Conservation (phyloP, 2,888 invertebrate genomes). For the Volucella inflata region DNA sequence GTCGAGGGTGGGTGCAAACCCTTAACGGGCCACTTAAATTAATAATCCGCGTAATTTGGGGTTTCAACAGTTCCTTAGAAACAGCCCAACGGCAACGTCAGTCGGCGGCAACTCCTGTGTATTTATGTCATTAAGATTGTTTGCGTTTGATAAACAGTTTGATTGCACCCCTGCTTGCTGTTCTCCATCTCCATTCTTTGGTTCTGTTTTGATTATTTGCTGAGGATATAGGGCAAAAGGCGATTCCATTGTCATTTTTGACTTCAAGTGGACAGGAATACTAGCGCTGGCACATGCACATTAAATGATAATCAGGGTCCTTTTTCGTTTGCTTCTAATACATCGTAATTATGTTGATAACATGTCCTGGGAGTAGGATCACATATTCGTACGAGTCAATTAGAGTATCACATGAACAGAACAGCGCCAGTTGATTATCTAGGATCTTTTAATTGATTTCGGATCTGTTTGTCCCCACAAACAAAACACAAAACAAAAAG, state of each 20-base stretch:
- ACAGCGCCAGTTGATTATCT: conserved; percentile 48
- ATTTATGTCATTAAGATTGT: conserved; percentile 83
- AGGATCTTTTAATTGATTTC: conserved; percentile 73
- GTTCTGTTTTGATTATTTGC: conserved; percentile 49
- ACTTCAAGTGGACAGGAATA: conserved; percentile 40
- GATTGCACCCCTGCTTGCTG: conserved; percentile 65
- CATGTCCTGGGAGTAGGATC: conserved; percentile 66
- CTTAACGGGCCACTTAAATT: conserved; percentile 82
- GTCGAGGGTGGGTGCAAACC: conserved; percentile 71
- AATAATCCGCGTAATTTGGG: conserved; percentile 83
- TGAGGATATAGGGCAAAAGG: conserved; percentile 44
- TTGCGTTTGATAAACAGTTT: conserved; percentile 81
- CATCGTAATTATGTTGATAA: conserved; percentile 63
- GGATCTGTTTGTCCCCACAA: conserved; percentile 39
- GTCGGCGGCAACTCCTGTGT: conserved; percentile 65
- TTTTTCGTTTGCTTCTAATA: conserved; percentile 60
- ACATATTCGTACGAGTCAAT: conserved; percentile 46
- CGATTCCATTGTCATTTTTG: conserved; percentile 46
- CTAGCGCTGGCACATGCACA: conserved; percentile 42
- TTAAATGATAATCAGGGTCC: conserved; percentile 63
- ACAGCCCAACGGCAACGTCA: conserved; percentile 68
- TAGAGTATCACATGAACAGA: conserved; percentile 45
- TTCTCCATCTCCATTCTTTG: conserved; percentile 67
- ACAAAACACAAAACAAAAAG: no score
- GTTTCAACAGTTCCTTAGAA: conserved; percentile 79